Evolutionary conservation across 2,113 vertebrate genomes (phyloP).

Genomic region (Pluvianellus socialis): DNA sequence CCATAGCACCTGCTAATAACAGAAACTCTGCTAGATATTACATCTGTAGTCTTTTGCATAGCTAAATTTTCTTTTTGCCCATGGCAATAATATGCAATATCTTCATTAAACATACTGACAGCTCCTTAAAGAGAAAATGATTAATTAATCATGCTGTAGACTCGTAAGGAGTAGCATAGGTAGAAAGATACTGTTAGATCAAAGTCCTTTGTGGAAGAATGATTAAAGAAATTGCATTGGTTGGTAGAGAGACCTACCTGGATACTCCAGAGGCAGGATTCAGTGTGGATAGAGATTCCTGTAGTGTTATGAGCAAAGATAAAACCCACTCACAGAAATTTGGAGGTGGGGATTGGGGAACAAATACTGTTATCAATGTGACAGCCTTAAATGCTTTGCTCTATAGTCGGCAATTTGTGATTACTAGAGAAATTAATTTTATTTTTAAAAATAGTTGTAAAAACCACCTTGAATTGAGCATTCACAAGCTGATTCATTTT

Average conservation of each 20-base stretch:
- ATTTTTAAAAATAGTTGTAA: background rate
- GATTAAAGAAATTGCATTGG: background rate
- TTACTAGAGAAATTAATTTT: background rate
- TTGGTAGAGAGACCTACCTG: background rate
- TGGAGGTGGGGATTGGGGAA: background rate
- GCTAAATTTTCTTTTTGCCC: background rate
- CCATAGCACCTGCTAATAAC: background rate
- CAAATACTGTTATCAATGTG: background rate
- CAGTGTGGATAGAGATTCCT: background rate
- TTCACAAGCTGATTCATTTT: background rate
- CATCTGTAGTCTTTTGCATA: background rate
- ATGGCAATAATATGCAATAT: background rate
- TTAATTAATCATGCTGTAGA: background rate
- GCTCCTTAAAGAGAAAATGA: background rate
- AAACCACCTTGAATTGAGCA: background rate
- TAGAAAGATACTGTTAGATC: background rate
- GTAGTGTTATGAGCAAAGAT: background rate
- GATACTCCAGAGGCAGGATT: background rate
- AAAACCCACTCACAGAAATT: background rate
- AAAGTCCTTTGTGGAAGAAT: background rate
- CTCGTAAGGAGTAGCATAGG: background rate
- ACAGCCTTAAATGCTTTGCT: background rate
- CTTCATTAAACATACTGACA: background rate
- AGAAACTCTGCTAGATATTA: background rate
- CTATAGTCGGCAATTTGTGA: background rate